phyloP scores from a whole-genome alignment of 2,888 invertebrate genomes.

The Lingula anatina region DNA sequence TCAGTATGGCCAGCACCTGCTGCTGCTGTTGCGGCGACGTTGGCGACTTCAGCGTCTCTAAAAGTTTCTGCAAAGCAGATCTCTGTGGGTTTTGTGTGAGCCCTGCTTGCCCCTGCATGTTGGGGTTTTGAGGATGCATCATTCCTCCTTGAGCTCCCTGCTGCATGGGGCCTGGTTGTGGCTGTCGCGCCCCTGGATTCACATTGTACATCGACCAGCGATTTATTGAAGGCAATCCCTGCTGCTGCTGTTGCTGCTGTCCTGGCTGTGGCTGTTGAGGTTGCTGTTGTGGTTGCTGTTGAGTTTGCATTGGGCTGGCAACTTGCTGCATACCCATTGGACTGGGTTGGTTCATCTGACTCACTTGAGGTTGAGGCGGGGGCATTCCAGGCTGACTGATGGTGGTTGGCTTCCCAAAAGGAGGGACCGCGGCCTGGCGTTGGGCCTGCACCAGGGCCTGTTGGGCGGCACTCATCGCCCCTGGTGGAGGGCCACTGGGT shows the following conservation, averaged over 20 bases:
- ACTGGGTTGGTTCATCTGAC: conserved; percentile 10
- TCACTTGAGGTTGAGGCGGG: conserved; percentile 19
- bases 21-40: conserved; percentile 88
- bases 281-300: conserved; percentile 13
- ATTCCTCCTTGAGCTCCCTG: conserved; percentile 19
- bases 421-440: conserved; percentile 22
- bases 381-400: conserved; percentile 17
- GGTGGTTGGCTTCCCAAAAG: background rate
- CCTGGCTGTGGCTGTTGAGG: conserved; percentile 19
- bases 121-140: conserved; percentile 21
- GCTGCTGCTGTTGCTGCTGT: conserved; percentile 19
- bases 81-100: conserved; percentile 11
- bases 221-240: conserved; percentile 1
- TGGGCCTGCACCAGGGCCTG: conserved; percentile 39
- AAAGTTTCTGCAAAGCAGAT: conserved; percentile 60
- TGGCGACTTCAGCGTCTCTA: conserved; percentile 85
- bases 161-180: conserved; percentile 9
- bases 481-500: conserved; percentile 31
- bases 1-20: conserved; percentile 79
- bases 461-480: conserved; percentile 37
- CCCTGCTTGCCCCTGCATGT: conserved; percentile 11
- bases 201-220: too few species aligned
- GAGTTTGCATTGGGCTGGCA: conserved; percentile 6
- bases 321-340: conserved; percentile 9
- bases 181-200: conserved; percentile 5